Percentiles rank a stretch among this genome's conserved stretches.
Evolutionary conservation across 2,888 invertebrate genomes (phyloP).

Genomic region (Shargacucullia verbasci): DNA sequence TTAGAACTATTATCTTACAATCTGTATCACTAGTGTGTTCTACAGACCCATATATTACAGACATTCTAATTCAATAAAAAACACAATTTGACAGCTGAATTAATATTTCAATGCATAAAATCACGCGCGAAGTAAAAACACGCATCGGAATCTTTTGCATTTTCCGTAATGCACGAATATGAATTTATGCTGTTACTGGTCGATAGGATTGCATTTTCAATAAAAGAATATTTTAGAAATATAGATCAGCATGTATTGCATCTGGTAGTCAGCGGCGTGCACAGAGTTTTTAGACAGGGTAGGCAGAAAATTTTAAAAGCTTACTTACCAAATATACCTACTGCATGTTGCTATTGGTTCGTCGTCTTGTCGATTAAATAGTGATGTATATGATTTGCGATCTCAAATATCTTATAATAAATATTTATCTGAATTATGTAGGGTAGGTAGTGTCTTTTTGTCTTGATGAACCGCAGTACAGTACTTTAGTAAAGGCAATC

Average conservation of each 20-base stretch:
- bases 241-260: slow-evolving; percentile 15
- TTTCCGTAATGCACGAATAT: slow-evolving; percentile 19
- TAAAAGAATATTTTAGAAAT: slow-evolving; percentile 15
- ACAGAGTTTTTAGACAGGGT: slow-evolving; percentile 3
- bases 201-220: slow-evolving; percentile 34
- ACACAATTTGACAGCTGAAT: slow-evolving; percentile 36
- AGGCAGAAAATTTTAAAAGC: no score
- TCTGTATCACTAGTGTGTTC: background rate
- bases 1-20: background rate
- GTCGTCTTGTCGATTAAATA: no score
- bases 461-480: no score
- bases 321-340: no score
- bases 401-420: no score
- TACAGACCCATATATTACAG: slow-evolving; percentile 23
- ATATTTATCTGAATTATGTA: no score
- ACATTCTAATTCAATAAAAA: slow-evolving; percentile 4
- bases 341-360: no score
- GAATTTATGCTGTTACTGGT: slow-evolving; percentile 6
- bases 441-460: no score
- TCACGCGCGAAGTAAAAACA: slow-evolving; percentile 29
- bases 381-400: no score
- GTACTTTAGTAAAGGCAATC: slow-evolving; percentile 20
- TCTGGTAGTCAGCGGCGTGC: slow-evolving; percentile 26
- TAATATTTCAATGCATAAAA: slow-evolving; percentile 39
- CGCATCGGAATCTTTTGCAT: slow-evolving; percentile 20